Evolutionary conservation across 92 coral and sea anemone genomes (phyloP).

Genomic region (Bergia puertoricense): DNA sequence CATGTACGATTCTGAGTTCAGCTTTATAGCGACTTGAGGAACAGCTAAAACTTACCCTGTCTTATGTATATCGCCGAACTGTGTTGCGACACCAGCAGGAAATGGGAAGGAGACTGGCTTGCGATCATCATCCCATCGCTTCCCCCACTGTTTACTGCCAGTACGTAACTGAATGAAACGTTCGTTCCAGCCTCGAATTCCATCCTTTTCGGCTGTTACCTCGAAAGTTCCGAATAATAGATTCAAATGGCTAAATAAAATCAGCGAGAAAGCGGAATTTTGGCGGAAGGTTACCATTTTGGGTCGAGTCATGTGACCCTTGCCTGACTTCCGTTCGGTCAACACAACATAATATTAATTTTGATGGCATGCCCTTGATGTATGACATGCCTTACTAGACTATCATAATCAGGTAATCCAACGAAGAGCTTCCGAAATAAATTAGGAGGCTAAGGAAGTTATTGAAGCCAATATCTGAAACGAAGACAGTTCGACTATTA

Average conservation of each 20-base stretch:
- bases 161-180: neutral
- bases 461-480: too few relatives aligned
- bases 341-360: too few relatives aligned
- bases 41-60: slow-evolving; percentile 3
- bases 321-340: neutral
- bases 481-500: too few relatives aligned
- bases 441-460: too few relatives aligned
- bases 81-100: slow-evolving; percentile 16
- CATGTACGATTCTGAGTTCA: neutral
- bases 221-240: neutral
- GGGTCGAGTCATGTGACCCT: neutral
- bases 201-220: neutral
- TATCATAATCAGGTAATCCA: too few relatives aligned
- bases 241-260: neutral
- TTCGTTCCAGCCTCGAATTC: neutral
- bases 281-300: neutral
- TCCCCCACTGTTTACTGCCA: neutral
- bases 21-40: neutral
- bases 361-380: neutral
- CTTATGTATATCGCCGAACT: slow-evolving; percentile 25
- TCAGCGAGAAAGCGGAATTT: neutral
- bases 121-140: neutral
- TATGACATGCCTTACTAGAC: too few relatives aligned
- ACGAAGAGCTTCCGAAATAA: too few relatives aligned
- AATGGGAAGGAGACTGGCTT: neutral